These are phyloP conservation scores for Dysidea cf. avara DNA, from an alignment of 37 sponge, comb jelly and placozoan species.

Conservation along the genomic window DNA sequence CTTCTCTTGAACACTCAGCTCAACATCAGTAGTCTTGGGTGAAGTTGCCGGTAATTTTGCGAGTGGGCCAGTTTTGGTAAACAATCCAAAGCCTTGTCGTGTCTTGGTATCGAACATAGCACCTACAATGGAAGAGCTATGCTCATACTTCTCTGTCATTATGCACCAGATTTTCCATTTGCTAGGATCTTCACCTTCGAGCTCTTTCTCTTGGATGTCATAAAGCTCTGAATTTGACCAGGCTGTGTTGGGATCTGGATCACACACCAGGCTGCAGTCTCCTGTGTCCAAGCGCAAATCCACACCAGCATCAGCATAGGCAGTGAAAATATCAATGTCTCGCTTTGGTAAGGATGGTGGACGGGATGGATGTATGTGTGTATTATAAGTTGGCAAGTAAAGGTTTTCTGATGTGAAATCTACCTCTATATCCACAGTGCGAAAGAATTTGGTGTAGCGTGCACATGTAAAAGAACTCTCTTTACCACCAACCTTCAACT, in stretches of 20 bases:
- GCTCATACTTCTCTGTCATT: background rate
- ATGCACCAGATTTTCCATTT: conserved; percentile 7
- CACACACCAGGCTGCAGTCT: background rate
- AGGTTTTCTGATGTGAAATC: background rate
- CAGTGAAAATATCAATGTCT: background rate
- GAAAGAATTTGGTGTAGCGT: background rate
- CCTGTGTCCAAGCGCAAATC: background rate
- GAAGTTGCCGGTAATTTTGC: conserved; percentile 2
- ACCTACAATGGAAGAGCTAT: background rate
- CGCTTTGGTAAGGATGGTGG: no score
- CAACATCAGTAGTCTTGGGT: background rate
- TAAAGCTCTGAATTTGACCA: background rate
- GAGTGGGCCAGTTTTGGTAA: background rate
- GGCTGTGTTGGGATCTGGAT: background rate
- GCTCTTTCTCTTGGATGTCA: no score
- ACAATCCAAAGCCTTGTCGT: conserved; percentile 1
- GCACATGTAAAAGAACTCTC: background rate
- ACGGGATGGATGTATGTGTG: no score
- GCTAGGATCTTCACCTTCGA: background rate
- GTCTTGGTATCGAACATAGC: conserved; percentile 8
- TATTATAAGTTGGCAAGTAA: conserved; percentile 3
- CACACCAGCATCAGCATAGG: conserved; percentile 11
- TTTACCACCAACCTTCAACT: background rate
- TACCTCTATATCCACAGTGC: conserved; percentile 1
- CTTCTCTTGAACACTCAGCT: background rate